Evolutionary conservation across 2,113 vertebrate genomes (phyloP).

Genomic region (Pseudorhombus dupliciocellatus): DNA sequence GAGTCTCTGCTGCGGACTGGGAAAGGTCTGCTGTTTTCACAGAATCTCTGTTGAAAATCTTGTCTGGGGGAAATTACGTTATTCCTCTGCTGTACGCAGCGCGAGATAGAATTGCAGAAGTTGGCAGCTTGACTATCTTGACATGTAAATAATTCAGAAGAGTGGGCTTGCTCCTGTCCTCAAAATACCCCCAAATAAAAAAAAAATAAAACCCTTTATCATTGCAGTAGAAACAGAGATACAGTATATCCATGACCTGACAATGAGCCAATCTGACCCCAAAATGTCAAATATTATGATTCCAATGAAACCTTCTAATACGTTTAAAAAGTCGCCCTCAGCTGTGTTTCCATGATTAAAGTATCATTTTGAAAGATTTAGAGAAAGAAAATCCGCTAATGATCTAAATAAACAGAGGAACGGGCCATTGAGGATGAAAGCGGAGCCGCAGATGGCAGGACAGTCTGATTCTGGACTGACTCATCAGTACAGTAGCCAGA

Average conservation of each 20-base stretch:
- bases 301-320: constrained; percentile 29
- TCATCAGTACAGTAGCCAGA: constrained; percentile 49
- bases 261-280: background rate
- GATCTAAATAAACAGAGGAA: constrained; percentile 64
- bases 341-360: constrained; percentile 42
- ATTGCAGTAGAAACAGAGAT: constrained; percentile 12
- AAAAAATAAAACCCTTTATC: background rate
- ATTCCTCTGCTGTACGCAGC: constrained; percentile 52
- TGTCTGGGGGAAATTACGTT: constrained; percentile 64
- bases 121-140: constrained; percentile 67
- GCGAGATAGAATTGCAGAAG: constrained; percentile 55
- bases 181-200: constrained; percentile 13
- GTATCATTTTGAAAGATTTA: constrained; percentile 47
- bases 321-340: constrained; percentile 24
- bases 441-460: constrained; percentile 69
- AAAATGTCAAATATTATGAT: constrained; percentile 4
- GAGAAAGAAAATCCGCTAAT: constrained; percentile 37
- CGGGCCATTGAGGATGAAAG: constrained; percentile 62
- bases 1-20: constrained; percentile 56
- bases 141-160: constrained; percentile 66
- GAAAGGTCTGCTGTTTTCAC: constrained; percentile 52
- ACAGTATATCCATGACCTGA: background rate
- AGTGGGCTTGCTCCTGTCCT: constrained; percentile 22
- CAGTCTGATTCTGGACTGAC: constrained; percentile 62
- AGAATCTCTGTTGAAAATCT: constrained; percentile 64